Percentiles rank a stretch among this genome's conserved stretches.
These are phyloP conservation scores for Laticauda laticaudata DNA, from an alignment of 2,113 vertebrate genomes.

Conservation along the genomic window DNA sequence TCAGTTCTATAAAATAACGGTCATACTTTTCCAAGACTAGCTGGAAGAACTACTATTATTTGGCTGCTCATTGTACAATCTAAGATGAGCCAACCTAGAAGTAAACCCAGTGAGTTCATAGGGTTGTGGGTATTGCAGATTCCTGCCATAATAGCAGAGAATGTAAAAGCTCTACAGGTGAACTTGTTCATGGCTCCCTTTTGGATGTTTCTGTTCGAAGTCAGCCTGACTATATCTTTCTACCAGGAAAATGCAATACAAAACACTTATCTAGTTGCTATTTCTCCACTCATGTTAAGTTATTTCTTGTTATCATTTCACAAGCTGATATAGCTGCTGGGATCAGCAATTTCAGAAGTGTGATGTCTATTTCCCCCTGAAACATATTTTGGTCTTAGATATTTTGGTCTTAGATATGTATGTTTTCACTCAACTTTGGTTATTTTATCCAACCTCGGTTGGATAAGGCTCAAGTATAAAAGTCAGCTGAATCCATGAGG, in stretches of 20 bases:
- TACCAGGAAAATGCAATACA: neutral
- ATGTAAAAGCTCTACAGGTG: neutral
- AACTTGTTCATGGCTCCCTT: neutral
- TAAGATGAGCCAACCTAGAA: neutral
- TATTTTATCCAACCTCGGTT: neutral
- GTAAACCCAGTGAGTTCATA: neutral
- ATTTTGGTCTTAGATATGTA: neutral
- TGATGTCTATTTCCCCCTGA: neutral
- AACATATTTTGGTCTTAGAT: neutral
- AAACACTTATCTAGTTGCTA: neutral
- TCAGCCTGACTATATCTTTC: neutral
- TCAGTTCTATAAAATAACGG: neutral
- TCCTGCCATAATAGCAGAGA: neutral
- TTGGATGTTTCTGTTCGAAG: neutral
- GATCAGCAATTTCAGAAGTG: neutral
- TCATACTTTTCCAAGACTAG: neutral
- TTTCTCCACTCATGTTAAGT: neutral
- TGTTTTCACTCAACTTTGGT: neutral
- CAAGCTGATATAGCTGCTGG: neutral
- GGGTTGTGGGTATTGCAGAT: neutral
- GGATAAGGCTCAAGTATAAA: neutral
- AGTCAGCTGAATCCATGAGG: neutral
- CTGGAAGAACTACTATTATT: neutral
- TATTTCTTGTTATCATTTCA: neutral
- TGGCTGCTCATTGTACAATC: neutral